A percentile compares a stretch with the other conserved stretches of the same genome.
phyloP scores from a whole-genome alignment of 37 sponge, comb jelly and placozoan genomes.

The Cladorhizidae sp. region DNA sequence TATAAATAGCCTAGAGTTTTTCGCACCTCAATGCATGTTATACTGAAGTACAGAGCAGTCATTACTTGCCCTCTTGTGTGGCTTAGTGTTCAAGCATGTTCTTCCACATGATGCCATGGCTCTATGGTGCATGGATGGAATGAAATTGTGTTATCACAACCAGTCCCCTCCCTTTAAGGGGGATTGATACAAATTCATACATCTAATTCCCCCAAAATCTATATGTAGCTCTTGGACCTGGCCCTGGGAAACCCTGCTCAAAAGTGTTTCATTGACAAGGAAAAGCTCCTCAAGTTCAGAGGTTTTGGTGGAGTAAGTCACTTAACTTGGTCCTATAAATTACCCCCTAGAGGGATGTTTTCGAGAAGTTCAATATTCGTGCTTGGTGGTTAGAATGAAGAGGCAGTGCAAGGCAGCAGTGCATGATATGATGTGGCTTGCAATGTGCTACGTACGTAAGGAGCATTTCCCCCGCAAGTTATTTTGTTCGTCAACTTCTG shows the following conservation, averaged over 20 bases:
- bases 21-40: neutral
- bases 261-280: slow-evolving; percentile 81
- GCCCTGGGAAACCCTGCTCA: slow-evolving; percentile 81
- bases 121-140: neutral
- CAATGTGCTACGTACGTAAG: too few relatives aligned
- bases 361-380: too few relatives aligned
- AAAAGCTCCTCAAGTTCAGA: slow-evolving; percentile 67
- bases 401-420: too few relatives aligned
- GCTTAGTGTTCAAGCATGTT: neutral
- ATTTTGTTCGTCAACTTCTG: too few relatives aligned
- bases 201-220: neutral
- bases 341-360: too few relatives aligned
- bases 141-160: neutral
- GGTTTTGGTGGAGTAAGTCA: slow-evolving; percentile 94
- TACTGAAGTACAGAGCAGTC: neutral
- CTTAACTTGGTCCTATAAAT: too few relatives aligned
- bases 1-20: neutral
- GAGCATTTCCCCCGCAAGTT: too few relatives aligned
- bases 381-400: too few relatives aligned
- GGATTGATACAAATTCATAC: neutral
- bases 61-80: neutral
- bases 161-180: neutral
- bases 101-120: neutral
- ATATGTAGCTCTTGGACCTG: slow-evolving; percentile 76
- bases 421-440: too few relatives aligned